Evolutionary conservation across 2,113 vertebrate species (phyloP), one percentile per base, ranked within the genome.

Genomic region (Otis tarda): DNA sequence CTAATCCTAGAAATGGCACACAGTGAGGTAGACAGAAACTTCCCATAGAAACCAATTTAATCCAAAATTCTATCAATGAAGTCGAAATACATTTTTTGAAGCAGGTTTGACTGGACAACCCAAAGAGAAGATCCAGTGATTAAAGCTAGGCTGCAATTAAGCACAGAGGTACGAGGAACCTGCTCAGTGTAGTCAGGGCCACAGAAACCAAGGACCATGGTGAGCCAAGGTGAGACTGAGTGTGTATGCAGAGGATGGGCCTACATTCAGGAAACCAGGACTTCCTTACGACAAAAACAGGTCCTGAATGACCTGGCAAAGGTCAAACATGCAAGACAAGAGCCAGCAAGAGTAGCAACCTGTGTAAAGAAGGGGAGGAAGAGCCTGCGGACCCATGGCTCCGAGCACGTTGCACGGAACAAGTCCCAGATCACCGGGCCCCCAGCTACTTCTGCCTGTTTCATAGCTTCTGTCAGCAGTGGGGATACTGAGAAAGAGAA

Each of bases 231-330:
- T 52, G 65, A 82, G 69, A 50, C 11, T 0, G 0, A 37, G 15
- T 7, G 4, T 14, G 10, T 10, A 30, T 0, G 4, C 31, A 91
- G 61, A 55, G 14, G 43, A 47, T 1, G 4, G 8, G 10, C 10
- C 6, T 25, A 5, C 4, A 14, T 6, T 43, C 49, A 52, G 21
- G 23, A 86, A 17, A 37, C 9, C 69, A 41, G 47, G 17, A 55
- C 16, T 70, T 70, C 17, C 22, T 61, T 22, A 25, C 12, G 52
- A 67, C 20, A 18, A 16, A 65, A 73, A 50, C 5, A 4, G 10
- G 7, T 52, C 24, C 35, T 61, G 53, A 65, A 69, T 33, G 30
- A n/a, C 27, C 14, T 43, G 41, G 41, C 41, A 43, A 43, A 43
- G 14, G 41, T 43, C 41, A 59, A 76, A 56, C 6, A 49, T 59